Base-by-base conservation (phyloP, 2,113 vertebrate species). In the Thymallus thymallus region DNA sequence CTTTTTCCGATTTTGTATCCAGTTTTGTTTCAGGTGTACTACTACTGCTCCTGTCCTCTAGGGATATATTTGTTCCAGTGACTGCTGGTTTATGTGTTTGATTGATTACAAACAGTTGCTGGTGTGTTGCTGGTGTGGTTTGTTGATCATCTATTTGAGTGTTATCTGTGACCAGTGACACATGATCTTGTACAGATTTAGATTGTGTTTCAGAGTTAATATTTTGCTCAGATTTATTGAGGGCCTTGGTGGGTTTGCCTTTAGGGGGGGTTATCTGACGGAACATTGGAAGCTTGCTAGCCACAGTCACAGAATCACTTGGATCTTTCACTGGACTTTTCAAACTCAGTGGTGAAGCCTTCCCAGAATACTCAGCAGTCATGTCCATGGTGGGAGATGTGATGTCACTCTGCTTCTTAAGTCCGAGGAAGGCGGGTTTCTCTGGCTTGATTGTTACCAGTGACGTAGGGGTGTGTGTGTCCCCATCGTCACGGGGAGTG, bases 201-300 rank as follows among this genome's bases (percentile, higher is more conserved):
- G 46, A 58, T 62, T 75, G 26, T 24, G 68, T 58, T 16, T 67
- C 23, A 73, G 22, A 41, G 55, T 61, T 20, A 2, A 55, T 73
- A 73, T 72, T 78, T 63, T 23, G 23, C 66, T 63, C 18, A 41
- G 56, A 22, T 18, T 18, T 56, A 46, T 74, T 70, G 12, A n/a
- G 58, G 67, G 29, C 51, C 69, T 76, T 87, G 46, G 22, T 76
- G 5, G 71, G 18, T 71, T 75, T 87, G 4, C 69, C n/a, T 82
- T 88, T 92, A 56, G 41, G 72, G 10, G 82, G 58, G 65, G 68
- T 75, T 72, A 70, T 90, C 24, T 80, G 86, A 66, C 51, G 76
- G 69, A 78, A 77, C 4, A 76, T 81, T 2, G 89, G 88, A 73
- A 89, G 84, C 69, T 84, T 90, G 77, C 85, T 91, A 9, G 29